A percentile compares a stretch with the other conserved stretches of the same genome.
Conservation (phyloP, 2,113 vertebrate genomes). For the Hydropotes inermis region DNA sequence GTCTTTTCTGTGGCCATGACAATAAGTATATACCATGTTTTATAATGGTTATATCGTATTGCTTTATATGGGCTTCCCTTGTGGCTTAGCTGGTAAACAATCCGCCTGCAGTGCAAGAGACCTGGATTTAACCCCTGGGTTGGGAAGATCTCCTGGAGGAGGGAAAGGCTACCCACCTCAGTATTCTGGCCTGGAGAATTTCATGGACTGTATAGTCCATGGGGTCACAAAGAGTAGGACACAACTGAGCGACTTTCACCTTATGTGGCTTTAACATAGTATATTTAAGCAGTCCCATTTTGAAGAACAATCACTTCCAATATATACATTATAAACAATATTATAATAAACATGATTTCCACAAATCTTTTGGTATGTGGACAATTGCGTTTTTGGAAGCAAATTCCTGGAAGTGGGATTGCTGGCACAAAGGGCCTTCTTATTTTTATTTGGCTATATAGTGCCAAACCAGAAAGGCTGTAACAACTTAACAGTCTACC, state of each 20-base stretch:
- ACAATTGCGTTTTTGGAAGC: not conserved
- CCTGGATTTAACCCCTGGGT: not conserved
- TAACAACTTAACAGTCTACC: not conserved
- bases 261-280: not conserved
- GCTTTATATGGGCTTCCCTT: not conserved
- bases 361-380: not conserved
- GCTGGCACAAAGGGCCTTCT: not conserved
- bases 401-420: not conserved
- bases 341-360: not conserved
- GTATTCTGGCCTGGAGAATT: not conserved
- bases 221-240: accelerated
- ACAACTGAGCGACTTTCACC: not conserved
- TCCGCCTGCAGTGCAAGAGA: not conserved
- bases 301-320: not conserved
- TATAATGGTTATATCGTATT: not conserved
- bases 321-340: not conserved
- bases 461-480: not conserved
- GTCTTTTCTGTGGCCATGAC: not conserved
- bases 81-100: not conserved
- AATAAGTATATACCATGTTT: not conserved
- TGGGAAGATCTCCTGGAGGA: not conserved
- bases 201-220: not conserved
- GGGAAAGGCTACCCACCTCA: not conserved
- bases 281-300: not conserved
- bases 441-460: not conserved